Base-by-base conservation (phyloP, 2,888 invertebrate species). In the Aphelenchoides bicaudatus region DNA sequence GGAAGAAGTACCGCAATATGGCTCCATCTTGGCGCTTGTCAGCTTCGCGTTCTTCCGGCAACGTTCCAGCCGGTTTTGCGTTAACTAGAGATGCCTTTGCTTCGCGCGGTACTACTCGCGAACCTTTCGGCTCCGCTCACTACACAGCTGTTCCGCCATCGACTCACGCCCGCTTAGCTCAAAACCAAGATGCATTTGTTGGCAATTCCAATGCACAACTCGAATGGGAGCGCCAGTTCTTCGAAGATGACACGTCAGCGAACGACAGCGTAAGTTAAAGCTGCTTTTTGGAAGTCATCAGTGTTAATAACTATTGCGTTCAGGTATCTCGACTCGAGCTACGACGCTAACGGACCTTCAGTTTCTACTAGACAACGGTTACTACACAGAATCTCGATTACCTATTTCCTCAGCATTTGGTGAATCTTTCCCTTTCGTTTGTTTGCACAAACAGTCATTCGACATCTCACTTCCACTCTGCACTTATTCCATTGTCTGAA, bases 211-310 rank as follows among this genome's bases (percentile, higher is more conserved):
- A 68, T 23, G 63, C 67, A 27, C 59, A 57, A 23, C 62, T 73
- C 30, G 74, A 74, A 39, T 74, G 73, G 73, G 74, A 74, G 56
- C 58, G 73, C 21, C 74, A 74, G 51, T 74, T 74, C 62, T 74
- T 74, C 53, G 73, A 72, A 59, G 73, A 73, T 25, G 43, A 43
- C 43, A 16, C 13, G 13, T 19, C 43, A 6, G 23, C 43, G 8
- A 21, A 10, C 23, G 43, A 43, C 43, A 19, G 49, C n/a, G 49
- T 30, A 19, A 37, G 28, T 48, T 3, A 16, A 10, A 34, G 34
- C 10, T 34, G 34, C 16, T 34, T 10, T 43, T 43, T 8, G 19
- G 16, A 43, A 43, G 46, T 8, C 16, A 10, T 10, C 8, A 8
- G 10, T 10, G 8, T 13, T 10, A 10, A 10, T 43, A 43, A 10